Evolutionary conservation across 2,888 invertebrate species (phyloP), one percentile per base, ranked within the genome.

Genomic region (Diploptera punctata): DNA sequence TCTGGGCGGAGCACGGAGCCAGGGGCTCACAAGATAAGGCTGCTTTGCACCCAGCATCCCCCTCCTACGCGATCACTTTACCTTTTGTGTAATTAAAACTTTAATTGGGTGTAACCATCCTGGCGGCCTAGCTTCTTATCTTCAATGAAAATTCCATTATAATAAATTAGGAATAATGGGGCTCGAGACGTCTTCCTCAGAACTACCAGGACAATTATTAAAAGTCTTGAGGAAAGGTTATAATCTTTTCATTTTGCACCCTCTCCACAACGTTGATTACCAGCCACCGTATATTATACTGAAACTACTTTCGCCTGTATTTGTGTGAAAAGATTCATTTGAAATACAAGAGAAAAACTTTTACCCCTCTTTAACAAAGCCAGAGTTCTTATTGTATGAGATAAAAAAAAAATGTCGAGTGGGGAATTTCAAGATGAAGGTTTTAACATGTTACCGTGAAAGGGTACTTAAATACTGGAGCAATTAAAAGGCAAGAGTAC

Each of bases 161-260:
- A 68, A 68, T 68, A 68, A 68, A 68, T 68, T 68, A 68, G 68
- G 54, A 68, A 68, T 68, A 68, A 68, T 68, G 68, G 54, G 52
- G 54, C 68, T 68, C 16, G 68, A 16, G 68, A 68, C 54, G 68
- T 68, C 68, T 68, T 68, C 26, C 52, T 68, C 68, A 62, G 43
- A 24, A 43, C 38, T 10, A 21, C 9, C 1, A 16, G 21, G 29
- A 54, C 52, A 68, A 68, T 67, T 68, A 68, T 68, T 68, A 68
- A 68, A 68, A 49, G n/a, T n/a, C 54, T 52, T 21, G 33, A 38
- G 68, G 29, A 62, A 21, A 62, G 43, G 38, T 62, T 67, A 52
- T 68, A 68, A 68, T 68, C 68, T 68, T 68, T 68, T 38, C 68
- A 68, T 68, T 68, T 68, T 47, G 24, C 43, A n/a, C 43, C 65